Percentiles rank a stretch among this genome's conserved stretches.
Evolutionary conservation across 2,797 vertebrate species (phyloP).

Genomic region (Spondyliosoma cantharus): DNA sequence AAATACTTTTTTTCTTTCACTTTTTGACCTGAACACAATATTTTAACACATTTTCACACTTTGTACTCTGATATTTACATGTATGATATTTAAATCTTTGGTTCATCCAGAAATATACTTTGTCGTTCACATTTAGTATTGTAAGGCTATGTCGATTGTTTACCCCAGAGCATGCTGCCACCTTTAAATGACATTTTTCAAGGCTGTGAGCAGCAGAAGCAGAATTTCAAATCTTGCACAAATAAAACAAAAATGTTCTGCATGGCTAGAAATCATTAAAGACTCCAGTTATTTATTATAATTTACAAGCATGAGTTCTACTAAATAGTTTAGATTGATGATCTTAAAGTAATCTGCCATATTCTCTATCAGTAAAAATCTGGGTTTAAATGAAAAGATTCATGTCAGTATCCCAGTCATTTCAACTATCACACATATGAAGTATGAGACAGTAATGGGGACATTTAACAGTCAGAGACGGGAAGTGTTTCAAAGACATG

Average conservation of each 20-base stretch:
- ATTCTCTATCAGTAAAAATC: slow-evolving; percentile 3
- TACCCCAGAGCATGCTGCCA: neutral
- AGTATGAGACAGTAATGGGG: slow-evolving; percentile 26
- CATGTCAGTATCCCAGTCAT: neutral
- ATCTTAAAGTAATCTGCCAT: neutral
- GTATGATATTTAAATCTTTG: neutral
- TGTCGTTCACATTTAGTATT: neutral
- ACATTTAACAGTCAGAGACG: slow-evolving; percentile 17
- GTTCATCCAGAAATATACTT: neutral
- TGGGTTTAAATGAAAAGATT: slow-evolving; percentile 11
- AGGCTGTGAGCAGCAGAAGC: neutral
- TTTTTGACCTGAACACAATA: neutral
- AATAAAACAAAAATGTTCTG: neutral
- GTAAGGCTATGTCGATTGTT: neutral
- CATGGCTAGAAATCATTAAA: neutral
- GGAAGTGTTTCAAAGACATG: slow-evolving; percentile 29
- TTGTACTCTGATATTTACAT: neutral
- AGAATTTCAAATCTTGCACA: neutral
- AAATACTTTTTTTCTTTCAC: neutral
- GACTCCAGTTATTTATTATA: neutral
- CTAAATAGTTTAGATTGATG: neutral
- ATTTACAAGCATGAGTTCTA: neutral
- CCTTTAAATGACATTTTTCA: neutral
- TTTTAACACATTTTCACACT: neutral
- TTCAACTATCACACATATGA: slow-evolving; percentile 21